phyloP scores from a whole-genome alignment of 1,140 invertebrate genomes.

The Propsilocerus akamusi region DNA sequence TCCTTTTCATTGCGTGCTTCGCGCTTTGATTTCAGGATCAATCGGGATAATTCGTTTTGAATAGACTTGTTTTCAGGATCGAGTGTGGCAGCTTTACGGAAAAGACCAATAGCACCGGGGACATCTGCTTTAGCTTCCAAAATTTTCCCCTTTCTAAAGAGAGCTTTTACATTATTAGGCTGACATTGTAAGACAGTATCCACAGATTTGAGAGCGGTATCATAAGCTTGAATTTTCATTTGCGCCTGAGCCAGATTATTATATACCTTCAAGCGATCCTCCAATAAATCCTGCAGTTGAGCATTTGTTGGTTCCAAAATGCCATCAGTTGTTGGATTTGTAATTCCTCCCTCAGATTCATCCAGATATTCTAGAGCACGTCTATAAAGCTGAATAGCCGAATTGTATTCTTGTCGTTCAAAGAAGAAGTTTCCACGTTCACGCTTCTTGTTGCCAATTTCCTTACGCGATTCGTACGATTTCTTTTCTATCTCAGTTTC shows the following conservation, averaged over 20 bases:
- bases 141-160: constrained; percentile 74
- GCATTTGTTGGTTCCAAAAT: constrained; percentile 27
- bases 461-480: constrained; percentile 32
- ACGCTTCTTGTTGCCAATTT: constrained; percentile 54
- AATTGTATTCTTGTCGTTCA: constrained; percentile 47
- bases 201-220: constrained; percentile 61
- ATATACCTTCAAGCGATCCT: constrained; percentile 61
- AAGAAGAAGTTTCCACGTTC: constrained; percentile 81
- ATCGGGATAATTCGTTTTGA: constrained; percentile 33
- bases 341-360: constrained; percentile 38
- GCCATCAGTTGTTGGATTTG: constrained; percentile 14
- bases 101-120: constrained; percentile 32
- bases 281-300: constrained; percentile 40
- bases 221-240: constrained; percentile 64
- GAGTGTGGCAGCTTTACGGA: constrained; percentile 35
- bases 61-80: constrained; percentile 36
- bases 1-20: constrained; percentile 35
- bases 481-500: constrained; percentile 43
- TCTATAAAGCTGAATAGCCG: constrained; percentile 69
- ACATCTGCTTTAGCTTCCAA: constrained; percentile 38
- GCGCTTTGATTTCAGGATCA: constrained; percentile 32
- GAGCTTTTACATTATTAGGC: constrained; percentile 73
- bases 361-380: constrained; percentile 66
- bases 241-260: constrained; percentile 84
- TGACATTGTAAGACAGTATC: constrained; percentile 62